These are phyloP conservation scores for Pteropus alecto DNA, from an alignment of 2,113 vertebrate species.

Conservation along the genomic window DNA sequence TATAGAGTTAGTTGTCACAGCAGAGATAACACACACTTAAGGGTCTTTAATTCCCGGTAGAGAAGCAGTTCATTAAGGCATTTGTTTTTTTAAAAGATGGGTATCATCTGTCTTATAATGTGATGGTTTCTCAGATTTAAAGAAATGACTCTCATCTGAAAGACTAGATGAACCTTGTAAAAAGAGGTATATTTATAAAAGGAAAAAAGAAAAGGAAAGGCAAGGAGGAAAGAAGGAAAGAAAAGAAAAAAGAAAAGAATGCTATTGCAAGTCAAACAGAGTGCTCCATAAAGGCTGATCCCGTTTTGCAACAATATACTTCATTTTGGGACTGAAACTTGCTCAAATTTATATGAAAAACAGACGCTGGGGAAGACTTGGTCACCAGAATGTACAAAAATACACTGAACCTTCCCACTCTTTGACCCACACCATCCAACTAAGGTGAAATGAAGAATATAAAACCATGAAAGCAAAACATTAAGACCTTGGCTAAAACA, in stretches of 20 bases:
- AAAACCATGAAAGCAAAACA: neutral
- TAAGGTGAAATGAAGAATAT: neutral
- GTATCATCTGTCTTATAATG: neutral
- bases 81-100: neutral
- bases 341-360: neutral
- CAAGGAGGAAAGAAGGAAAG: neutral
- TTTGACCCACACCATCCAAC: neutral
- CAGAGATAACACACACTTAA: neutral
- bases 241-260: neutral
- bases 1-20: neutral
- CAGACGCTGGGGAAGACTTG: neutral
- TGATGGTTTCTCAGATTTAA: neutral
- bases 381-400: neutral
- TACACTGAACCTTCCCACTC: neutral
- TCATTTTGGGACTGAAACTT: neutral
- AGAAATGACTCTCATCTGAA: neutral
- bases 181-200: neutral
- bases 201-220: neutral
- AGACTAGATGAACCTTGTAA: neutral
- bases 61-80: neutral
- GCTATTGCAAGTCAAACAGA: neutral
- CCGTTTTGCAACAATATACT: neutral
- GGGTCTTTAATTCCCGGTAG: neutral
- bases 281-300: neutral
- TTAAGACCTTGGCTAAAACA: slow-evolving; percentile 26